Evolutionary conservation across 2,113 vertebrate species (phyloP).

Genomic region (Pangasianodon hypophthalmus): DNA sequence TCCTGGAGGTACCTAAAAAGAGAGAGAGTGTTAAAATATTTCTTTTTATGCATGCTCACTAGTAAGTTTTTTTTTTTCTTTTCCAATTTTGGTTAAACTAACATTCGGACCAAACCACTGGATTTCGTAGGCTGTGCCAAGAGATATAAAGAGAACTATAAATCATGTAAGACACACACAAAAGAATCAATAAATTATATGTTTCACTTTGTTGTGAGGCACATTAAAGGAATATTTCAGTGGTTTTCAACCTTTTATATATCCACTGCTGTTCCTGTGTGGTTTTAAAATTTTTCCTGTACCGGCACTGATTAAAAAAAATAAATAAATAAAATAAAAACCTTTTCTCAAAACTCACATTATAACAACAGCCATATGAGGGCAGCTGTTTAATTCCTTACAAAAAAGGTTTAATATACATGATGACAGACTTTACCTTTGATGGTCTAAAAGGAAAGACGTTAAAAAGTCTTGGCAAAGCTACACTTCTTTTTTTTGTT

Average conservation of each 20-base stretch:
- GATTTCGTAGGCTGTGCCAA: background rate
- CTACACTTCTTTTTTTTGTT: background rate
- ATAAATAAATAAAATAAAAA: background rate
- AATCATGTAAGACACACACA: background rate
- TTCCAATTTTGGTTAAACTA: background rate
- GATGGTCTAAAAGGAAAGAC: background rate
- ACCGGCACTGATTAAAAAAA: background rate
- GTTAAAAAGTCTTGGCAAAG: background rate
- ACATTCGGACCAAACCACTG: background rate
- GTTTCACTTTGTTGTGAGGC: background rate
- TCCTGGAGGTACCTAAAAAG: conserved; percentile 89
- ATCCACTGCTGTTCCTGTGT: background rate
- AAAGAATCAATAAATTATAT: background rate
- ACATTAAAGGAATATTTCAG: background rate
- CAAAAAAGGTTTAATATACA: background rate
- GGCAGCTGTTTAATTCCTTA: background rate
- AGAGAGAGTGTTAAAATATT: background rate
- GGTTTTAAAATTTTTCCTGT: background rate
- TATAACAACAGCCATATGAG: background rate
- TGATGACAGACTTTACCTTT: background rate
- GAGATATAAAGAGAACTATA: background rate
- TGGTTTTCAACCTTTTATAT: background rate
- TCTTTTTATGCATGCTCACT: background rate
- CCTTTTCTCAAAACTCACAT: background rate
- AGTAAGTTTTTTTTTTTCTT: background rate